Percentiles rank a stretch among this genome's conserved stretches.
Conservation (phyloP, 2,888 invertebrate genomes). For the Teleiodes luculella region DNA sequence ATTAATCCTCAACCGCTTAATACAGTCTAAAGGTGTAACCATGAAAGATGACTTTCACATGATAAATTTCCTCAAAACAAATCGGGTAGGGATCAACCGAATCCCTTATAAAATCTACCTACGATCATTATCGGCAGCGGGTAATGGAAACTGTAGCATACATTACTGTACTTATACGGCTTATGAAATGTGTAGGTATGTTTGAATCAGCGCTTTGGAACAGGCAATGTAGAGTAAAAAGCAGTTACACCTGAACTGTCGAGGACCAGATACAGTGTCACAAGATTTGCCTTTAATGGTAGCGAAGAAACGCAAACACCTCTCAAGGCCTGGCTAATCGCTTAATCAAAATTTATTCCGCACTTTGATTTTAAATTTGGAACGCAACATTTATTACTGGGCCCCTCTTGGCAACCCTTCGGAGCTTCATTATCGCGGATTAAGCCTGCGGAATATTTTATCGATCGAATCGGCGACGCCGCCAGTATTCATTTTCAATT, state of each 20-base stretch:
- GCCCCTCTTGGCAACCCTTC: constrained; percentile 73
- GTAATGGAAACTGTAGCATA: not conserved
- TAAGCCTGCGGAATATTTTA: constrained; percentile 77
- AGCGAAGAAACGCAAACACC: constrained; percentile 68
- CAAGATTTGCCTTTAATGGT: constrained; percentile 41
- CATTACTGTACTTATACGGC: not conserved
- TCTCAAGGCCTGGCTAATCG: constrained; percentile 68
- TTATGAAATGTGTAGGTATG: not conserved
- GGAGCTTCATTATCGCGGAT: constrained; percentile 77
- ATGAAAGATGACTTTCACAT: constrained; percentile 15
- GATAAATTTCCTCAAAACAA: constrained; percentile 20
- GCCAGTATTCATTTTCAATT: constrained; percentile 79
- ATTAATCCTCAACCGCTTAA: not conserved
- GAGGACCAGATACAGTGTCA: not conserved
- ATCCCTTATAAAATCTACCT: constrained; percentile 25
- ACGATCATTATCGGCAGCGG: not conserved
- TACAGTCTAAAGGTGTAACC: constrained; percentile 5
- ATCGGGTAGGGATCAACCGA: constrained; percentile 22
- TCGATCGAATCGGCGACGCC: constrained; percentile 66
- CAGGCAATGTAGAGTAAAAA: not conserved
- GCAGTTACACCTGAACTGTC: too few species aligned
- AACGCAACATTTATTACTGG: constrained; percentile 77
- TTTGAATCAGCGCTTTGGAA: not conserved
- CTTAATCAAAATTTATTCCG: constrained; percentile 79
- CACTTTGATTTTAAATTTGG: constrained; percentile 79